Percentiles rank a stretch among this genome's conserved stretches.
Evolutionary conservation across 2,888 invertebrate genomes (phyloP).

Genomic region (Listrodromus nycthemerus): DNA sequence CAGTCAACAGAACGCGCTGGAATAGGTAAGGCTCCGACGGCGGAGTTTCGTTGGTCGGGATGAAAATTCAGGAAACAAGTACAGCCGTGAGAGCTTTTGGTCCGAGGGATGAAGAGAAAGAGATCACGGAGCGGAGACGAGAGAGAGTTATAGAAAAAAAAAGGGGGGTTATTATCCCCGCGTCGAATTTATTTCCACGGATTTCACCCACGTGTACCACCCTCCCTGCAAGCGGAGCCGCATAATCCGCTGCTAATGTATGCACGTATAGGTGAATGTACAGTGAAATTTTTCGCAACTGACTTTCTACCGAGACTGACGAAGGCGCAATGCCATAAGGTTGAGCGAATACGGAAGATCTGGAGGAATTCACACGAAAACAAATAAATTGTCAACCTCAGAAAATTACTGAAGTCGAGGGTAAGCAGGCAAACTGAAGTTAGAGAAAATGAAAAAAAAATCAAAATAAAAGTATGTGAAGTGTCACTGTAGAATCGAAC

Average conservation of each 20-base stretch:
- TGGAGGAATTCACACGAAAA: not conserved
- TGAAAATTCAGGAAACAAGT: slow-evolving; percentile 43
- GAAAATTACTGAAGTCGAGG: too few species aligned
- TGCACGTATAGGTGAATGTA: not conserved
- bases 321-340: too few species aligned
- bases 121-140: not conserved
- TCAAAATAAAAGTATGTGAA: slow-evolving; percentile 3
- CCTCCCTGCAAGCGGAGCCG: not conserved
- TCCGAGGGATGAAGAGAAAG: not conserved
- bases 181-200: slow-evolving; percentile 32
- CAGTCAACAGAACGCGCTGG: not conserved
- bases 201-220: slow-evolving; percentile 6
- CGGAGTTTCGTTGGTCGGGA: slow-evolving; percentile 23
- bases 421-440: not conserved
- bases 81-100: slow-evolving; percentile 9
- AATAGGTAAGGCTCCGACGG: slow-evolving; percentile 32
- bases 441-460: not conserved
- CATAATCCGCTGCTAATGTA: not conserved
- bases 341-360: not conserved
- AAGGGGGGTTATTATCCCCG: slow-evolving; percentile 6
- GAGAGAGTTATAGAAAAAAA: slow-evolving; percentile 19
- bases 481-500: slow-evolving; percentile 12
- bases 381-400: not conserved
- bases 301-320: not conserved
- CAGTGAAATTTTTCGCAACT: not conserved